phyloP scores from a whole-genome alignment of 2,113 vertebrate species.

The Chinchilla lanigera region DNA sequence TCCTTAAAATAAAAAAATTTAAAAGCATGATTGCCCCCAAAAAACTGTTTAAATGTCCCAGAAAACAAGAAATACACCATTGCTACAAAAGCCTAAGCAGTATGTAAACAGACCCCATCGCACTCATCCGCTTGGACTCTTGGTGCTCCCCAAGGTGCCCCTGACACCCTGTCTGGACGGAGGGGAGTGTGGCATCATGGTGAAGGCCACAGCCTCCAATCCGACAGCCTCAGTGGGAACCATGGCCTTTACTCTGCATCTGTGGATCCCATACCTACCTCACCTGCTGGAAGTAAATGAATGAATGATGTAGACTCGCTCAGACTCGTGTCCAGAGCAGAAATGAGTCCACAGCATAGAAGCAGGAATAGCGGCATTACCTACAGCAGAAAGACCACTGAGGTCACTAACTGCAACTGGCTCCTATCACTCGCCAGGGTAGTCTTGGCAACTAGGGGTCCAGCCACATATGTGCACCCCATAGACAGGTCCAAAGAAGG shows the following conservation, averaged over 20 bases:
- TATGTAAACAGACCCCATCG: rapidly evolving
- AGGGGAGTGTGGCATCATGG: rapidly evolving
- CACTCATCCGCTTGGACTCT: neutral
- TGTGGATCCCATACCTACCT: neutral
- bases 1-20: no score
- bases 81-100: neutral
- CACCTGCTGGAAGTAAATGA: neutral
- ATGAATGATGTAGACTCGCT: neutral
- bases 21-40: neutral
- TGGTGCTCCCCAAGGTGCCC: neutral
- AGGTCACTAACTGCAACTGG: neutral
- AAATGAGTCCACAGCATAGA: no score
- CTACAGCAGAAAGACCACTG: neutral
- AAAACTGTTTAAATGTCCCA: neutral
- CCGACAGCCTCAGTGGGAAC: neutral
- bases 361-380: neutral
- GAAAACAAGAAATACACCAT: neutral
- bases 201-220: neutral
- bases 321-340: neutral
- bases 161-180: neutral
- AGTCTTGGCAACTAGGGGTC: no score
- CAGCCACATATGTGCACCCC: rapidly evolving
- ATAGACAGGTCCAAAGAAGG: rapidly evolving
- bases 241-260: neutral
- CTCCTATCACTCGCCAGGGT: neutral